Base-by-base conservation (phyloP, 2,888 invertebrate genomes). In the Lochmaea crataegi region DNA sequence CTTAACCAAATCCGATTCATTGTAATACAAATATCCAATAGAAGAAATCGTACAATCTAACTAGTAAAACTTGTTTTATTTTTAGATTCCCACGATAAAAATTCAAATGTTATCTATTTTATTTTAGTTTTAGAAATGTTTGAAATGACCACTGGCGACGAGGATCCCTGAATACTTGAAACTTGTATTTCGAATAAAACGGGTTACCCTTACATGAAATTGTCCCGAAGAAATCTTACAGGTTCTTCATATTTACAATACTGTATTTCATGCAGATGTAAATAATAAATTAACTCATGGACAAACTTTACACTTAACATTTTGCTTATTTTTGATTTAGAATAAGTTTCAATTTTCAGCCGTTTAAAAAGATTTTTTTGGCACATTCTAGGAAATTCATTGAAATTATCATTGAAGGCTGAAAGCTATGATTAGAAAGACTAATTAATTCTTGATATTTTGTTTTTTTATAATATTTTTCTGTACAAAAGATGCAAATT, bases 31-130 rank as follows among this genome's bases (percentile, higher is more conserved):
- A 18, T 10, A 12, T 45, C 14, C 3, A 53, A 53, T 53, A n/a
- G 14, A 51, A 51, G 14, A 51, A 4, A 11, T 3, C 3, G 45
- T 48, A n/a, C 7, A 18, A 53, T 16, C 16, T 18, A 53, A 53
- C 18, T 53, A 18, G 16, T 16, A 6, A 60, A 60, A 60, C 60
- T 60, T n/a, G 60, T 60, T 58, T 32, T 58, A 32, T 26, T 58
- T n/a, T 14, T 38, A n/a, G 60, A 60, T 60, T 60, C 60, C 60
- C 60, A 60, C 60, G 60, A 60, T 60, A 60, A 60, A 60, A 14
- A 60, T 60, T 38, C 60, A 14, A 60, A 38, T 60, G n/a, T 60
- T 60, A 60, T 60, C 60, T 38, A 60, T 38, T 60, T 38, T 14
- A 60, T 38, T 60, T 60, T 14, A 26, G 16, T 38, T 60, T 60